Evolutionary conservation across 2,113 vertebrate species (phyloP).

Genomic region (Glaucomys volans): DNA sequence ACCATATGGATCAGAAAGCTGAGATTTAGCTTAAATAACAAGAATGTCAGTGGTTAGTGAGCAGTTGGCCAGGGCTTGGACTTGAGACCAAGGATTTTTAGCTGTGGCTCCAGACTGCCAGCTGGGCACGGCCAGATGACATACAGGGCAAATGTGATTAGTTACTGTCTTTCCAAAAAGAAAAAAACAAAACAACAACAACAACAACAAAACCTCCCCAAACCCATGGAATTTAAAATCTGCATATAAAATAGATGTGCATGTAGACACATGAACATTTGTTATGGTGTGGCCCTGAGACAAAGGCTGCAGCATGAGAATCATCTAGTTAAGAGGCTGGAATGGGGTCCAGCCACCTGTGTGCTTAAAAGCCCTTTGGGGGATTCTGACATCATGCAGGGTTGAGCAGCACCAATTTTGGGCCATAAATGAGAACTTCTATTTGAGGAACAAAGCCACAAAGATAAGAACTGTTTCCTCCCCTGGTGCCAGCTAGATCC

Average conservation of each 20-base stretch:
- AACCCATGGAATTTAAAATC: not conserved
- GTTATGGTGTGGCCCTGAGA: not conserved
- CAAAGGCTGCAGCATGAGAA: not conserved
- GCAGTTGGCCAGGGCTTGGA: not conserved
- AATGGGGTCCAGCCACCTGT: accelerated
- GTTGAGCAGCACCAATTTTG: not conserved
- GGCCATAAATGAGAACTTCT: not conserved
- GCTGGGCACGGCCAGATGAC: not conserved
- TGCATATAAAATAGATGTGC: not conserved
- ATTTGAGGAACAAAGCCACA: not conserved
- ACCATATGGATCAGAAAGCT: not conserved
- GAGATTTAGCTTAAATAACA: not conserved
- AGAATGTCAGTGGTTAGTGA: not conserved
- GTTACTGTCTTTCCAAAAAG: not conserved
- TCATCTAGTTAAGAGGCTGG: not conserved
- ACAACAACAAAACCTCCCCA: no score
- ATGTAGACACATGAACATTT: accelerated
- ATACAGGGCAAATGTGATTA: not conserved
- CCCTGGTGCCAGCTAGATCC: not conserved
- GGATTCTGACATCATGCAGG: not conserved
- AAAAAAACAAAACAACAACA: not conserved
- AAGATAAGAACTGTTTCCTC: not conserved
- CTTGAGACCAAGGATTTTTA: not conserved
- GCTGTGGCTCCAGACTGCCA: not conserved
- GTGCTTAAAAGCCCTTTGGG: not conserved